These are phyloP conservation scores for Drosophila anceps DNA, from an alignment of 2,888 invertebrate genomes.

Conservation along the genomic window DNA sequence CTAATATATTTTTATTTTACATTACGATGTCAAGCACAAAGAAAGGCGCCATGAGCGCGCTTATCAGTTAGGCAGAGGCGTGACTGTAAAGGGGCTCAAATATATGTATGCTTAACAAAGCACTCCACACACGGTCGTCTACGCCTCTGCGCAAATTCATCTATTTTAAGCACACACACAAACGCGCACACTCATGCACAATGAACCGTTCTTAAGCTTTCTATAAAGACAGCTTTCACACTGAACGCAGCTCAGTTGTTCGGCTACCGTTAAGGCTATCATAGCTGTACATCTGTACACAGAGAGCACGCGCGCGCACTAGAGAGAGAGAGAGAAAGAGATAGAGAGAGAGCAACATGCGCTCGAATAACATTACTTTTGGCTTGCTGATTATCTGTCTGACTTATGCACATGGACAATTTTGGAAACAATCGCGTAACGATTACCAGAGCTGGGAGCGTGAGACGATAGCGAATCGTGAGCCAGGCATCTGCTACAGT, in stretches of 20 bases:
- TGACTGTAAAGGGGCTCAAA: neutral
- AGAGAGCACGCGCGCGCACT: neutral
- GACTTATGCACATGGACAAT: constrained; percentile 58
- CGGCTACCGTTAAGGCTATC: constrained; percentile 8
- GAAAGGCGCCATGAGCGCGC: constrained; percentile 26
- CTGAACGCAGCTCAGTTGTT: constrained; percentile 41
- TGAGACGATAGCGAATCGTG: constrained; percentile 67
- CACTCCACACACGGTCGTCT: neutral
- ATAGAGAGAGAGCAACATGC: constrained; percentile 42
- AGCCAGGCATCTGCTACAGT: constrained; percentile 83
- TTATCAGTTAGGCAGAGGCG: constrained; percentile 55
- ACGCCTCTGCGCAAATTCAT: constrained; percentile 30
- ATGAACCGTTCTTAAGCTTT: constrained; percentile 27
- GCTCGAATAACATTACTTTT: constrained; percentile 23
- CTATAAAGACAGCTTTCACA: constrained; percentile 42
- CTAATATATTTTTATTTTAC: constrained; percentile 18
- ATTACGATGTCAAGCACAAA: constrained; percentile 49
- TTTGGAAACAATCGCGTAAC: constrained; percentile 65
- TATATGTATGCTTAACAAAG: neutral
- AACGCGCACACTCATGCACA: neutral
- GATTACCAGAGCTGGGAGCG: constrained; percentile 64
- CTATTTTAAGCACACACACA: constrained; percentile 20
- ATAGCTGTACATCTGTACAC: constrained; percentile 3
- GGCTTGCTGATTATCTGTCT: constrained; percentile 47
- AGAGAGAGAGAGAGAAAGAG: neutral